Evolutionary conservation across 2,113 vertebrate genomes (phyloP), one percentile per base, ranked within the genome.

Genomic region (Gorilla gorilla): DNA sequence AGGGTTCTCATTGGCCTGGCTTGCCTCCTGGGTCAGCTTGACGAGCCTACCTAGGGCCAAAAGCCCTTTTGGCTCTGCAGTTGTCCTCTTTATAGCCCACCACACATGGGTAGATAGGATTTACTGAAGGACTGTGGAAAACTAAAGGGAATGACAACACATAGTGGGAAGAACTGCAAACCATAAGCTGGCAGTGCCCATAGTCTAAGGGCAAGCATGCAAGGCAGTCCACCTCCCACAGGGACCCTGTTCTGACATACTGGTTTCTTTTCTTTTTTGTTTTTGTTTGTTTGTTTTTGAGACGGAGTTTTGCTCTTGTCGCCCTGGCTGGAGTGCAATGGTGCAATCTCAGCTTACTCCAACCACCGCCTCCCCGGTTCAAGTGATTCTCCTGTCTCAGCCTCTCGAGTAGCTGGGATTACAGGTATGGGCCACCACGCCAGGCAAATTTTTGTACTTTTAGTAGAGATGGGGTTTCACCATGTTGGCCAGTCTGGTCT

Each of bases 111-210:
- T 14, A 57, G 38, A 30, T 35, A n/a, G 35, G 52, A 32, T 68
- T 38, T 43, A 43, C 8, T 38, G 64, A 48, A 83, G 45, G 40
- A 61, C 12, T 12, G 3, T 52, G 18, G 32, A 27, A 48, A 76
- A 45, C 27, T 32, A 61, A 32, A 88, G 50, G 7, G 32, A 85
- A 59, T n/a, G 10, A n/a, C 43, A 38, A 40, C 43, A 27, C 5
- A 22, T 13, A 35, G 22, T 79, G 48, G 76, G 40, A 64, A 96
- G 88, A 66, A 55, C 3, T 45, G 30, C 43, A 35, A 48, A 48
- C 52, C 10, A 8, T 2, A 2, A 8, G n/a, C 2, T n/a, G 83
- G 10, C 1, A 0, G 35, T 43, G 32, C 25, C 83, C 12, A 0
- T 48, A 45, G 52, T n/a, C 20, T 57, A 5, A 89, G 84, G 79